Evolutionary conservation across 2,113 vertebrate species (phyloP).

Genomic region (Epinephelus fuscoguttatus): DNA sequence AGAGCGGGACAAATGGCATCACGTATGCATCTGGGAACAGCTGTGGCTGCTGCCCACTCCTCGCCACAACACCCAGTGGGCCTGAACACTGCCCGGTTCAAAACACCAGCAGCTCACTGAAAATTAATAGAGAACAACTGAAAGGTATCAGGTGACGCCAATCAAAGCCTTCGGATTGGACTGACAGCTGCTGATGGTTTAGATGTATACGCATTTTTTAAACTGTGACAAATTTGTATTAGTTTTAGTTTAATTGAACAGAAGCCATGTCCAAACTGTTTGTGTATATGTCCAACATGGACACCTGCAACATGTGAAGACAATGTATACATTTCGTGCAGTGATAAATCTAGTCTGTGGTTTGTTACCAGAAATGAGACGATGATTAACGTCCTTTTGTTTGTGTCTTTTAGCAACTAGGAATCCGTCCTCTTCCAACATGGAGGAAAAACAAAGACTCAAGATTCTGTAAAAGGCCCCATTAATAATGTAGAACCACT

Average conservation of each 20-base stretch:
- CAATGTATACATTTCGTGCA: background rate
- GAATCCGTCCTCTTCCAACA: background rate
- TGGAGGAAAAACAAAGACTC: background rate
- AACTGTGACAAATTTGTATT: background rate
- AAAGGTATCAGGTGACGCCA: slow-evolving; percentile 52
- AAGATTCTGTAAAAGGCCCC: too few species aligned
- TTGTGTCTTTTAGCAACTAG: background rate
- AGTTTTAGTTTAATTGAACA: slow-evolving; percentile 3
- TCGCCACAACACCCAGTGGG: slow-evolving; percentile 41
- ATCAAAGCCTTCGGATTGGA: slow-evolving; percentile 21
- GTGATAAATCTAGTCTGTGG: background rate
- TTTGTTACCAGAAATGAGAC: background rate
- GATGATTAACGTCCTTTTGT: background rate
- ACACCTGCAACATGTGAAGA: background rate
- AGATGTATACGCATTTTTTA: background rate
- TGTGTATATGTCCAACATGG: slow-evolving; percentile 2
- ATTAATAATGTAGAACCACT: background rate
- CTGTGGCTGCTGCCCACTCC: slow-evolving; percentile 75
- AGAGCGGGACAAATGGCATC: slow-evolving; percentile 83
- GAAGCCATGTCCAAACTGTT: background rate
- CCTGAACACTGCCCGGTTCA: slow-evolving; percentile 17
- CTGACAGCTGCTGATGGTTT: slow-evolving; percentile 34
- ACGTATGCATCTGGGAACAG: slow-evolving; percentile 85
- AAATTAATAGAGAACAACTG: slow-evolving; percentile 47
- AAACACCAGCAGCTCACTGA: slow-evolving; percentile 52